These are phyloP conservation scores for Epinotia nisella DNA, from an alignment of 2,888 invertebrate genomes.

Conservation along the genomic window DNA sequence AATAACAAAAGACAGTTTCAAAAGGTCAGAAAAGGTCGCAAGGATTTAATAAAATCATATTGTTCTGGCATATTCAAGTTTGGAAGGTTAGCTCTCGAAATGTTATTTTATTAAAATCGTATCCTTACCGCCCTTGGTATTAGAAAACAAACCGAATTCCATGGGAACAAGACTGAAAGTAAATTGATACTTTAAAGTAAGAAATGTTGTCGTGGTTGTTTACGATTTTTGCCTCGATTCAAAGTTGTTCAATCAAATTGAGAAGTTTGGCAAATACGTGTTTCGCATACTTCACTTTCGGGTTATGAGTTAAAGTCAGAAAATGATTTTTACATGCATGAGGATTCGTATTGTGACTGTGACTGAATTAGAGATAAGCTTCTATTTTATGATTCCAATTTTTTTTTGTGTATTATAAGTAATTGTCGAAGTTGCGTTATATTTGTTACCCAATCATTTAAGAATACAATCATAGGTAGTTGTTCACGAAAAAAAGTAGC, in stretches of 20 bases:
- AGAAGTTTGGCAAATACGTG: conserved; percentile 18
- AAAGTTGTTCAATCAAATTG: conserved; percentile 30
- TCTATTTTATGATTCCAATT: background rate
- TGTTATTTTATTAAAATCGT: background rate
- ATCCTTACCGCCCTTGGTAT: background rate
- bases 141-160: background rate
- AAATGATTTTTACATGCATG: background rate
- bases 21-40: conserved; percentile 12
- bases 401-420: no score
- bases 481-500: no score
- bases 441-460: no score
- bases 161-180: background rate
- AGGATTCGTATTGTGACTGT: background rate
- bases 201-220: background rate
- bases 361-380: background rate
- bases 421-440: no score
- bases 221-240: background rate
- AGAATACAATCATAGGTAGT: no score
- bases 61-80: conserved; percentile 9
- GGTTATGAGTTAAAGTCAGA: conserved; percentile 5
- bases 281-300: conserved; percentile 9
- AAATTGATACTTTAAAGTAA: background rate
- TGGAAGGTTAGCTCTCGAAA: conserved; percentile 6
- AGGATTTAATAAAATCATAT: conserved; percentile 30
- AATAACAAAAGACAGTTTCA: background rate